Evolutionary conservation across 2,888 invertebrate genomes (phyloP), one percentile per base, ranked within the genome.

Genomic region (Cancer borealis): DNA sequence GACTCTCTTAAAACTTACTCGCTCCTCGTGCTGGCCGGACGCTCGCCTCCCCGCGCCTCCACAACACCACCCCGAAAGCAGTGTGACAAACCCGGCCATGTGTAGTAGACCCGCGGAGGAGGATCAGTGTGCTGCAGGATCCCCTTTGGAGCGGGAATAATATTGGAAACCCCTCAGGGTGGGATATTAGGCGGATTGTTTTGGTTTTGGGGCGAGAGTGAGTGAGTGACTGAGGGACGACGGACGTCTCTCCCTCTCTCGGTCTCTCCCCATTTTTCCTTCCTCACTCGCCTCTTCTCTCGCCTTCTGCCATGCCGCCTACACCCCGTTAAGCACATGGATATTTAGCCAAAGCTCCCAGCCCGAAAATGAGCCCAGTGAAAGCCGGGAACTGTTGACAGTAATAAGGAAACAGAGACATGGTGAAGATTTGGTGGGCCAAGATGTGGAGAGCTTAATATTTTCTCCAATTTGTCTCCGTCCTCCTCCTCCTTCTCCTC

Each of bases 1-100:
- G 46, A 95, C 93, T 95, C 95, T 95, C 93, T 95, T 93, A 95
- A 95, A 95, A 93, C 95, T 93, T 95, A 95, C 95, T 95, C 84
- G 91, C 93, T 47, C 79, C 87, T 93, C 95, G 93, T 93, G 91
- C 73, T 91, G 93, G n/a, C 73, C 87, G 47, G 91, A 94, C 92
- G 92, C 45, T 17, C 54, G 14, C 49, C 88, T 88, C 92, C n/a
- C 88, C 88, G 66, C 54, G 47, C 66, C 54, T 39, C 60, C 66
- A 21, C 92, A 73, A n/a, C 73, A 73, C 26, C 73, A 26, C 73
- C 73, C 30, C 26, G 14, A n/a, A 17, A 47, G 90, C 54, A n/a
- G 26, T 91, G 47, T 54, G 54, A 66, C 91, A 91, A 60, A 26
- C 60, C 39, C 10, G 54, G 30, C 66, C 39, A 91, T 54, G 60